phyloP scores from a whole-genome alignment of 2,888 invertebrate species.

The Aleiodes leptofemur region DNA sequence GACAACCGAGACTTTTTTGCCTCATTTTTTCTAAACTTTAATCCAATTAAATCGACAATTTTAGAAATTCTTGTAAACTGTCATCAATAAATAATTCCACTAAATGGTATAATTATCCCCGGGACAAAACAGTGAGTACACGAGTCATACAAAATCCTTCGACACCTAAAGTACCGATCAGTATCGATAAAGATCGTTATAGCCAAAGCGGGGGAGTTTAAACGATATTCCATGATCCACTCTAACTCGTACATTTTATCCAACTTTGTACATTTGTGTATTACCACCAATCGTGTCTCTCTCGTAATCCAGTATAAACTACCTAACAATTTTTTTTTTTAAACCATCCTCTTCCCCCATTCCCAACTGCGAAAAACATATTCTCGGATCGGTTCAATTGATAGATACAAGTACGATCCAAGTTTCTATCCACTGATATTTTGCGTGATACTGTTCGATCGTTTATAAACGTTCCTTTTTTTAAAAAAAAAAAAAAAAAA shows the following conservation, averaged over 20 bases:
- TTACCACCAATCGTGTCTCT: slow-evolving; percentile 5
- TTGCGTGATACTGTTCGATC: background rate
- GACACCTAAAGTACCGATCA: slow-evolving; percentile 42
- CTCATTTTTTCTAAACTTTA: no score
- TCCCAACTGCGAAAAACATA: slow-evolving; percentile 16
- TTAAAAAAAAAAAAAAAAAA: no score
- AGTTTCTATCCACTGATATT: slow-evolving; percentile 32
- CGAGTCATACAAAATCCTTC: slow-evolving; percentile 11
- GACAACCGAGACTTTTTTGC: no score
- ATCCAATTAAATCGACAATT: background rate
- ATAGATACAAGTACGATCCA: slow-evolving; percentile 44
- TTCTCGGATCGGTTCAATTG: slow-evolving; percentile 40
- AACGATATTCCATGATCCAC: slow-evolving; percentile 42
- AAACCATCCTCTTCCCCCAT: background rate
- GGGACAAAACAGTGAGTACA: slow-evolving; percentile 24
- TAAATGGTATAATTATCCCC: slow-evolving; percentile 42
- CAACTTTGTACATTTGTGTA: background rate
- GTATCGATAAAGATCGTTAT: slow-evolving; percentile 41
- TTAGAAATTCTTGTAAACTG: background rate
- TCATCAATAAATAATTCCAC: background rate
- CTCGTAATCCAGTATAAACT: slow-evolving; percentile 15
- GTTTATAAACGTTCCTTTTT: slow-evolving; percentile 32
- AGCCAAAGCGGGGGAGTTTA: slow-evolving; percentile 40
- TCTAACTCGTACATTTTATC: slow-evolving; percentile 35
- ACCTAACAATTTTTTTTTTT: background rate